A percentile compares a stretch with the other conserved stretches of the same genome.
Evolutionary conservation across 1,140 invertebrate genomes (phyloP).

Genomic region (Steinernema khuongi): DNA sequence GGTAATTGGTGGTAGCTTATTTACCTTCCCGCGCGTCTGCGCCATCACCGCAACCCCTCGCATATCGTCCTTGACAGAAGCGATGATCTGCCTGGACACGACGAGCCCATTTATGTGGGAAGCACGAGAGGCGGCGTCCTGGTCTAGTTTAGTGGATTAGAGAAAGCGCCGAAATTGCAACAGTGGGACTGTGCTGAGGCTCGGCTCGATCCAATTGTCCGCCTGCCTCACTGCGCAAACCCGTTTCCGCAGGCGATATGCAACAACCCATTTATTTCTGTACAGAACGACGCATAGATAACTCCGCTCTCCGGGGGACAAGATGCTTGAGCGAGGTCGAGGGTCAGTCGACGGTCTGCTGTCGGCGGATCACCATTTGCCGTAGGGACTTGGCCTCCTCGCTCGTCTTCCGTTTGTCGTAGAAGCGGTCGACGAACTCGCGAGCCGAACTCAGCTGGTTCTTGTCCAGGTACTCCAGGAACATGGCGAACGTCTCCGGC

Average conservation of each 20-base stretch:
- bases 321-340: not conserved
- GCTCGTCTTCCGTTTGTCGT: conserved; percentile 30
- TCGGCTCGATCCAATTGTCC: no score
- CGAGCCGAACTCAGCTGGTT: conserved; percentile 31
- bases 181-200: no score
- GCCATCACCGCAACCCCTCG: not conserved
- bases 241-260: not conserved
- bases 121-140: not conserved
- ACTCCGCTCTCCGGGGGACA: not conserved
- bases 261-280: conserved; percentile 9
- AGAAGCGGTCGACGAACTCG: conserved; percentile 39
- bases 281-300: not conserved
- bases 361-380: conserved; percentile 19
- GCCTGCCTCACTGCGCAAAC: not conserved
- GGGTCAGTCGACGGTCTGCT: conserved; percentile 11
- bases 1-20: not conserved
- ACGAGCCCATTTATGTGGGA: not conserved
- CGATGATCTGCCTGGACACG: not conserved
- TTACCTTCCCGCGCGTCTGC: not conserved
- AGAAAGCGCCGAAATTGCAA: no score
- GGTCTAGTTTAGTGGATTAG: no score
- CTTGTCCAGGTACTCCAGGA: conserved; percentile 42
- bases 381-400: conserved; percentile 24
- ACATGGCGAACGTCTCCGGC: conserved; percentile 35
- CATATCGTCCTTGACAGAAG: not conserved